Percentiles rank a stretch among this genome's conserved stretches.
These are phyloP conservation scores for Paradoxurus hermaphroditus DNA, from an alignment of 2,113 vertebrate genomes.

Conservation along the genomic window DNA sequence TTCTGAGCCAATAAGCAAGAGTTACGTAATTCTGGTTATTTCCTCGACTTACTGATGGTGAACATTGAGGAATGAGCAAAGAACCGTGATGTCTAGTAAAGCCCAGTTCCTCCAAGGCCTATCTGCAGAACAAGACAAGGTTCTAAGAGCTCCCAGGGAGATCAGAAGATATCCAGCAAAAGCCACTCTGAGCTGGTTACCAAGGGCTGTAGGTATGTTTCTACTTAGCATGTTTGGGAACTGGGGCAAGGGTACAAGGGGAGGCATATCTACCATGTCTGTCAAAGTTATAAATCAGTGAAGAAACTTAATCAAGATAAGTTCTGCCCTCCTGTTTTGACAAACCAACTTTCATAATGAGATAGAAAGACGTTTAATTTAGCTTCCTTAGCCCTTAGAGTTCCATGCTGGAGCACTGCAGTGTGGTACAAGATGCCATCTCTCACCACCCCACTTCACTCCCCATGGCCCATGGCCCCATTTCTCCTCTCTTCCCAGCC, in stretches of 20 bases:
- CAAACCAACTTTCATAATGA: not conserved
- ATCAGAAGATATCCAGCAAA: not conserved
- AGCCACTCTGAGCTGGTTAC: not conserved
- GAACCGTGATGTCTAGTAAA: not conserved
- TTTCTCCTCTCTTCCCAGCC: not conserved
- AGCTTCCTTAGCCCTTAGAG: not conserved
- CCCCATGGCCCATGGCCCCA: rapidly evolving
- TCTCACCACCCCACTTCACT: not conserved
- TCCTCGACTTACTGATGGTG: not conserved
- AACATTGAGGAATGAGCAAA: not conserved
- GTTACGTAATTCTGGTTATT: not conserved
- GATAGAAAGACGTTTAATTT: not conserved
- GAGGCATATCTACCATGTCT: not conserved
- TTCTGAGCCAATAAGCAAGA: not conserved
- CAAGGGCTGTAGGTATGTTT: not conserved
- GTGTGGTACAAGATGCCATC: not conserved
- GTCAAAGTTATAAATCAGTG: not conserved
- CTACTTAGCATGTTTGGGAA: not conserved
- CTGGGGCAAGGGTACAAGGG: not conserved
- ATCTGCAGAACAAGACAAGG: not conserved
- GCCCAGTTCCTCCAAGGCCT: not conserved
- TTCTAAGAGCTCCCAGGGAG: not conserved
- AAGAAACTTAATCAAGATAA: not conserved
- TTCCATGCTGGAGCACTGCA: not conserved
- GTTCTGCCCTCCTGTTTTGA: not conserved